Evolutionary conservation across 1,140 invertebrate genomes (phyloP), one percentile per base, ranked within the genome.

Genomic region (Bombus huntii): DNA sequence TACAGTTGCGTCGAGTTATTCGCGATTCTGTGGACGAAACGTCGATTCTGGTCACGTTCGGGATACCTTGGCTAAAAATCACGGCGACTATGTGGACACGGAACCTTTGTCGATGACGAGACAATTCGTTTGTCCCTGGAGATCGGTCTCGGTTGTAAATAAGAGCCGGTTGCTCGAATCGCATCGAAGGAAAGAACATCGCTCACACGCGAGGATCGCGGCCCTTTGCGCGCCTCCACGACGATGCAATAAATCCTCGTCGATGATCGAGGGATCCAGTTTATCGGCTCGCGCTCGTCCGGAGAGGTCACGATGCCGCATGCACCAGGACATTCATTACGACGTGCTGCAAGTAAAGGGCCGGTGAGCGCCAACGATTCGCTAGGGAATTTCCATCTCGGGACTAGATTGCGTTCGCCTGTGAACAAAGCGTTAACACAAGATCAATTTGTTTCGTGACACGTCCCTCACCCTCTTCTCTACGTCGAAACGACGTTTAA

Each of bases 231-330:
- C 72, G 73, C 80, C 81, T 83, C 79, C 80, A 76, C 81, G 75
- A 83, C 85, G 85, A 84, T 84, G 85, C 85, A 78, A 87, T 87
- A 87, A 87, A 87, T 87, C 83, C 86, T 76, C 71, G 72, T 71
- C 53, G 77, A 87, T 87, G 83, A 87, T 87, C 76, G 83, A 85
- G 86, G 72, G 83, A 87, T 87, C 83, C 73, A 87, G 83, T 87
- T 87, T 87, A 87, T 85, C 86, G 59, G 74, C 81, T 74, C 53
- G 75, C 86, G 81, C 75, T 57, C 57, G 77, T 78, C 65, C 57
- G 15, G 15, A 85, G 42, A 85, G 77, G 77, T 76, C 83, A 87
- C 85, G 81, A 84, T 22, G 75, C 74, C 73, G 66, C 81, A 68
- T 78, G 81, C 85, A 84, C 85, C 85, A 28, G 66, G 83, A 85